Percentiles rank a stretch among this genome's conserved stretches.
phyloP scores from a whole-genome alignment of 2,113 vertebrate genomes.

The Oophaga pumilio region DNA sequence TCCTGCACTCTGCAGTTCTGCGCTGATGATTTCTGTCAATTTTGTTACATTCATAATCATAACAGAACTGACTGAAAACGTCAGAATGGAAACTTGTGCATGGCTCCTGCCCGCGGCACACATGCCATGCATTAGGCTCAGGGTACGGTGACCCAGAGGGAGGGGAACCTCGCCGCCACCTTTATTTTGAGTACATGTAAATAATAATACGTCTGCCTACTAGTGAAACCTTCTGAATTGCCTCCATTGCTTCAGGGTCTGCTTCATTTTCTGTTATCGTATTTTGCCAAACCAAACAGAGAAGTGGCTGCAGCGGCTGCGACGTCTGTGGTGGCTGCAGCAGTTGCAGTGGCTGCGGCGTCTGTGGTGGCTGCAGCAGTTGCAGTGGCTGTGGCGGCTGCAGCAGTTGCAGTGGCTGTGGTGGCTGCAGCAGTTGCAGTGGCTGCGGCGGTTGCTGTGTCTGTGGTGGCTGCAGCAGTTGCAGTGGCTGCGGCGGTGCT shows the following conservation, averaged over 20 bases:
- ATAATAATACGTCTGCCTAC: neutral
- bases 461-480: neutral
- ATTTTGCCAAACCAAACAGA: slow-evolving; percentile 27
- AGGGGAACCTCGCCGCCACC: neutral
- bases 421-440: neutral
- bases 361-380: neutral
- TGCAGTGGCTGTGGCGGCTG: neutral
- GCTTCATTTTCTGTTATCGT: neutral
- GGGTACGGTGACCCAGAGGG: neutral
- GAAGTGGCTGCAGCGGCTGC: neutral
- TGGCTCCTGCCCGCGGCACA: too few species aligned
- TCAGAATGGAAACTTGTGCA: neutral
- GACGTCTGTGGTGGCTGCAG: too few species aligned
- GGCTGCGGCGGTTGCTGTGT: neutral
- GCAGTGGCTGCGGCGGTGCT: neutral
- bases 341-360: neutral
- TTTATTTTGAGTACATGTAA: slow-evolving; percentile 20
- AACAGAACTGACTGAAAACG: neutral
- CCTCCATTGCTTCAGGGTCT: neutral
- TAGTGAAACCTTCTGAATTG: too few species aligned
- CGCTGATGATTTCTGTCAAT: neutral
- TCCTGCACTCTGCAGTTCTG: neutral
- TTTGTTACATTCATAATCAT: neutral
- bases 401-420: too few species aligned
- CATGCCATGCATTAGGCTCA: neutral